Evolutionary conservation across 2,113 vertebrate genomes (phyloP), one percentile per base, ranked within the genome.

Genomic region (Gymnocephalus cernua): DNA sequence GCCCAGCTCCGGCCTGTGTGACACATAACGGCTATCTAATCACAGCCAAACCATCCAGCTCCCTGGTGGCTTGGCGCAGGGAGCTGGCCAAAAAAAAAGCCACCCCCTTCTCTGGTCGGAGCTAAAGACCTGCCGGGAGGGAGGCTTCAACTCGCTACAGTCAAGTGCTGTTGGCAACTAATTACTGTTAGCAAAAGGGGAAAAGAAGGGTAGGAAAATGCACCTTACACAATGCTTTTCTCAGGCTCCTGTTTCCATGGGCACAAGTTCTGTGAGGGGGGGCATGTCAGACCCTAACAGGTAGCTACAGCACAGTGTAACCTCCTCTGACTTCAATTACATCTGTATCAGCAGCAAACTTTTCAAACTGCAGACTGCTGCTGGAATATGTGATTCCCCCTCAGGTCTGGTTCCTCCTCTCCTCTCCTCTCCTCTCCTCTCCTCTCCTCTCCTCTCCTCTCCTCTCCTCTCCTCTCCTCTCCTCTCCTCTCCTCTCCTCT

Each of bases 91-190:
- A n/a, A n/a, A n/a, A n/a, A 82, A 82, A 51, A 54, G 67, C 79
- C 74, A 61, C 61, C 77, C 19, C 89, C 70, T 81, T 80, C 72
- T 68, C 76, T 83, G 71, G 88, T 80, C 80, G 44, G 71, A 88
- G 80, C 83, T 67, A 77, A 86, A 89, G 85, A 88, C 84, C 85
- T 83, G 59, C 79, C 48, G 80, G 91, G 80, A 72, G 62, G 65
- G 86, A 84, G 85, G 86, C 78, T 86, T 91, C 90, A 92, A 87
- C 84, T 91, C 44, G 86, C 88, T 86, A 85, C 91, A 94, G 93
- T 94, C 94, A 94, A 93, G 93, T 91, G 88, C 89, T 87, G 80
- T 88, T 94, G 91, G 94, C 91, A 93, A 74, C 88, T 86, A 91
- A 90, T 93, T 92, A 93, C 79, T 86, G 77, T 68, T 63, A 66